phyloP scores from a whole-genome alignment of 2,797 vertebrate species.

The Rhodeus uyekii region DNA sequence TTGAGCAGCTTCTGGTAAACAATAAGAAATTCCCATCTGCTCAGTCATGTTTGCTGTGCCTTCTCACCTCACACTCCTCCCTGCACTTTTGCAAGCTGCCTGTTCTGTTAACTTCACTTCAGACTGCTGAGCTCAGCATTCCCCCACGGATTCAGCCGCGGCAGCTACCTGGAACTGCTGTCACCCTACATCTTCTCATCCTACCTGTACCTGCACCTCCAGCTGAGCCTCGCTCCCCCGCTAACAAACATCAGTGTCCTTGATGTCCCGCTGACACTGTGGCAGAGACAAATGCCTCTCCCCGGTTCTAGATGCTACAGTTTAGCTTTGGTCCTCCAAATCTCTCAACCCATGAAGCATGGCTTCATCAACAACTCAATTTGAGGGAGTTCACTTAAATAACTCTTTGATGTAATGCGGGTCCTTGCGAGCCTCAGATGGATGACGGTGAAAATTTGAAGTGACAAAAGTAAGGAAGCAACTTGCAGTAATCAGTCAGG shows the following conservation, averaged over 20 bases:
- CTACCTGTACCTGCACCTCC: conserved; percentile 52
- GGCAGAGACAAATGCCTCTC: conserved; percentile 47
- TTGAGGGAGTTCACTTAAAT: conserved; percentile 50
- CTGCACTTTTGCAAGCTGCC: conserved; percentile 32
- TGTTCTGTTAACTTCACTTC: conserved; percentile 44
- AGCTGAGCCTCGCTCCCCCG: conserved; percentile 48
- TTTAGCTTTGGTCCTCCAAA: conserved; percentile 3
- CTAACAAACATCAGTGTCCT: conserved; percentile 56
- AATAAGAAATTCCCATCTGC: conserved; percentile 39
- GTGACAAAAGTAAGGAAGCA: conserved; percentile 54
- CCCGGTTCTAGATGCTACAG: conserved; percentile 17
- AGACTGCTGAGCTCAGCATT: conserved; percentile 50
- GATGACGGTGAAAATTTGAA: conserved; percentile 47
- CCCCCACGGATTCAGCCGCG: conserved; percentile 35
- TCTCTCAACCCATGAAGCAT: conserved; percentile 31
- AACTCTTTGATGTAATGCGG: conserved; percentile 9
- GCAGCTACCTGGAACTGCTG: conserved; percentile 51
- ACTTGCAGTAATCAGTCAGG: conserved; percentile 42
- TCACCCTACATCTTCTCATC: conserved; percentile 49
- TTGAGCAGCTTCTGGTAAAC: conserved; percentile 38
- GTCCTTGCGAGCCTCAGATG: conserved; percentile 45
- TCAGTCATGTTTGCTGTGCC: conserved; percentile 39
- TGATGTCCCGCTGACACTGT: conserved; percentile 35
- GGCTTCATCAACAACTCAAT: conserved; percentile 59
- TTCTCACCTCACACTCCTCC: conserved; percentile 22